phyloP scores from a whole-genome alignment of 2,888 invertebrate species.

The Odontomyia ornata region DNA sequence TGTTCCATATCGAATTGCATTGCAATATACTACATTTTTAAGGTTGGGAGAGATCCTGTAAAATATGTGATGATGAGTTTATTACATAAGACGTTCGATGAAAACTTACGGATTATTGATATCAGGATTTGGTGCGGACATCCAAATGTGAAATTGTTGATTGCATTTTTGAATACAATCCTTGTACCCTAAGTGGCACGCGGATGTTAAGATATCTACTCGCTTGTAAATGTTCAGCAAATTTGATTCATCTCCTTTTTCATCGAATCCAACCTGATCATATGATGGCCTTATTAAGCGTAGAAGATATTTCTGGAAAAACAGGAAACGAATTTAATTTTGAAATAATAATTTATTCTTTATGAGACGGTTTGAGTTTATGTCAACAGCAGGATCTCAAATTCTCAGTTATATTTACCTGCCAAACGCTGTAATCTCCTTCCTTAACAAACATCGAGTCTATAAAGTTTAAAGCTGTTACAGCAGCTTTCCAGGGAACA shows the following conservation, averaged over 20 bases:
- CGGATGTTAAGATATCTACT: conserved; percentile 75
- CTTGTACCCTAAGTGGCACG: conserved; percentile 78
- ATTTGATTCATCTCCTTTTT: conserved; percentile 67
- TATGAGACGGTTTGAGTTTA: too few species aligned
- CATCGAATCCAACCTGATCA: conserved; percentile 74
- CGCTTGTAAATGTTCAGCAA: conserved; percentile 77
- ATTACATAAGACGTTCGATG: too few species aligned
- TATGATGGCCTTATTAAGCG: conserved; percentile 74
- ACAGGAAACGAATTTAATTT: too few species aligned
- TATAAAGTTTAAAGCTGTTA: conserved; percentile 79
- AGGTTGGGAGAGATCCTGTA: conserved; percentile 83
- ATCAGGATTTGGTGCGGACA: conserved; percentile 75
- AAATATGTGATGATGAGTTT: not conserved
- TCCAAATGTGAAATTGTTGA: conserved; percentile 79
- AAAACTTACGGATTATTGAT: conserved; percentile 75
- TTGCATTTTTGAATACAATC: conserved; percentile 80
- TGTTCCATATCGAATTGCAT: conserved; percentile 83
- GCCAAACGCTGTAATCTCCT: conserved; percentile 72
- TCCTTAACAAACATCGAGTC: conserved; percentile 83
- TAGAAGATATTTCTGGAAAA: conserved; percentile 72
- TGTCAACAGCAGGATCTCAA: too few species aligned
- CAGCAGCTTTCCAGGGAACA: conserved; percentile 87
- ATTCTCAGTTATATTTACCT: conserved; percentile 62
- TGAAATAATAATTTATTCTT: too few species aligned
- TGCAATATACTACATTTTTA: conserved; percentile 85